Conservation (phyloP, 2,888 invertebrate species). For the Kuschelorhynchus macadamiae region DNA sequence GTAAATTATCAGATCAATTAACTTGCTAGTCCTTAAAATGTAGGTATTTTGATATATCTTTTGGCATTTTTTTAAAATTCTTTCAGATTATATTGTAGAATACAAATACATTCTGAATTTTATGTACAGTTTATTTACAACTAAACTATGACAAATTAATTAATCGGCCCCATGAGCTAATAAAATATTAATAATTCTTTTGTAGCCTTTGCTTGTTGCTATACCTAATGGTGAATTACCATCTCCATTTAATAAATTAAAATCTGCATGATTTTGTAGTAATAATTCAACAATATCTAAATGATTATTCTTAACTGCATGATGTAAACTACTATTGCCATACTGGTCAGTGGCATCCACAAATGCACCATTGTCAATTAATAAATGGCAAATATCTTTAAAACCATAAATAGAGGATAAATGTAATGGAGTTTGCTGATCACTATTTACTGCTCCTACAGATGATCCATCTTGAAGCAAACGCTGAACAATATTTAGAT, state of each 20-base stretch:
- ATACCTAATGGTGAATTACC: constrained; percentile 3
- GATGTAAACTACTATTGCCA: constrained; percentile 12
- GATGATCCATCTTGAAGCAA: neutral
- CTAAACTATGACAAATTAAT: no score
- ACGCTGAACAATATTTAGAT: neutral
- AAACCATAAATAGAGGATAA: constrained; percentile 1
- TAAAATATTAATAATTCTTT: constrained; percentile 2
- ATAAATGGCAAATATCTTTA: constrained; percentile 3
- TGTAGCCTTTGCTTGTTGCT: constrained; percentile 8
- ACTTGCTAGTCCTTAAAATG: no score
- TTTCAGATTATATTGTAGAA: no score
- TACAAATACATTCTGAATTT: no score
- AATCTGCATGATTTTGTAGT: constrained; percentile 2
- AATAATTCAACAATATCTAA: constrained; percentile 5
- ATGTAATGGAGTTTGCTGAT: neutral
- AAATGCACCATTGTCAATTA: constrained; percentile 2
- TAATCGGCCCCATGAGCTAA: neutral
- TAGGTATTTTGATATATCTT: no score
- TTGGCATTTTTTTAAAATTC: no score
- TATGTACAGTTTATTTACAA: no score
- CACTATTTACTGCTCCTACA: neutral
- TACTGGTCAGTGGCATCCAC: neutral
- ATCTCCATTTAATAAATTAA: constrained; percentile 10
- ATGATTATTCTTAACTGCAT: constrained; percentile 4
- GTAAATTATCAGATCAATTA: no score